Evolutionary conservation across 2,797 vertebrate species (phyloP), one percentile per base, ranked within the genome.

Genomic region (Anguilla megastoma): DNA sequence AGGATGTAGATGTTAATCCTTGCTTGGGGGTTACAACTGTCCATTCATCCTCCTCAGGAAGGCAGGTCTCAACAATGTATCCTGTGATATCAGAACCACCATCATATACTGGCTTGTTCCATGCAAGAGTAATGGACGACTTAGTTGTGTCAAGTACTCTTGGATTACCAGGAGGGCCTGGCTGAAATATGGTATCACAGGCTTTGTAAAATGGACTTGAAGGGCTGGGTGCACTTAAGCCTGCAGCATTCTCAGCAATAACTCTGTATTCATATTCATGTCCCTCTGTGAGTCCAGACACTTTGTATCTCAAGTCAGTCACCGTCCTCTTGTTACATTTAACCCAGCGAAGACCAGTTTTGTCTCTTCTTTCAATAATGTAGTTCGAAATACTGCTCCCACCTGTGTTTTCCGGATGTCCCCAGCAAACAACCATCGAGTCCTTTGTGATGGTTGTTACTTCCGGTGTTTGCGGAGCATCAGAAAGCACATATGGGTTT

Each of bases 391-490:
- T 97, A 93, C 97, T 97, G 91, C 98, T 99, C 90, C 99, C 99
- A 87, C 99, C 99, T 92, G 99, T 97, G 74, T 97, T 97, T 91
- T 98, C 97, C 86, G 98, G 99, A 90, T 97, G 98, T 85, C 97
- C 98, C 99, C 99, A 99, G 91, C 98, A 99, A 87, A 99, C 98
- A 86, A 99, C 96, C 99, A 99, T 99, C 10, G 98, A 98, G 93
- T 99, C 98, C 92, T 97, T 99, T 89, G 98, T 98, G 91, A 98
- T 97, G 89, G 97, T 95, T 90, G 99, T 99, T 90, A 99, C 98
- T 94, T 99, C 98, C 86, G 98, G 97, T 87, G 96, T 97, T 93
- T 96, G 96, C 90, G 99, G 99, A 91, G 98, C 95, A 93, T 98
- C 98, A 90, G 98, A 97, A 66, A 96, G 94, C 71, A 98, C 97